Evolutionary conservation across 1,140 invertebrate species (phyloP).

Genomic region (Aporrectodea caliginosa): DNA sequence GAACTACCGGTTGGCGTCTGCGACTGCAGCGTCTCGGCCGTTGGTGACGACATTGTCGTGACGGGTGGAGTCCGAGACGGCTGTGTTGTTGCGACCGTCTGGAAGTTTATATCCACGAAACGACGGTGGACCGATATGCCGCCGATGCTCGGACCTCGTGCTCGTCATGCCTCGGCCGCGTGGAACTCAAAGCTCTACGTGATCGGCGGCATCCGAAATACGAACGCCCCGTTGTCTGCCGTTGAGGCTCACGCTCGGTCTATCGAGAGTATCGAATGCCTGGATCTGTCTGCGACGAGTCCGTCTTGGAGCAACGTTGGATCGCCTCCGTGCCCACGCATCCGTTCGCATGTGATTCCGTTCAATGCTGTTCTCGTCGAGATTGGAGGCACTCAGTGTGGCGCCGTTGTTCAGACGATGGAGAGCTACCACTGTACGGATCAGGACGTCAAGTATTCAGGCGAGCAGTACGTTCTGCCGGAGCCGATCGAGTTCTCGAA

Average conservation of each 20-base stretch:
- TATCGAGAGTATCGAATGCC: slow-evolving; percentile 47
- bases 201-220: slow-evolving; percentile 47
- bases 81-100: slow-evolving; percentile 45
- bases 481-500: slow-evolving; percentile 47
- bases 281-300: slow-evolving; percentile 39
- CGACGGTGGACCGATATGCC: slow-evolving; percentile 42
- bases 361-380: slow-evolving; percentile 47
- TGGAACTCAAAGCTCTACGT: slow-evolving; percentile 45
- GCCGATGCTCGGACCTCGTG: slow-evolving; percentile 45
- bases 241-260: slow-evolving; percentile 33
- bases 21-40: slow-evolving; percentile 44
- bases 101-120: slow-evolving; percentile 48
- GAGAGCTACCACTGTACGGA: slow-evolving; percentile 46
- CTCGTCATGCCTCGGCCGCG: slow-evolving; percentile 47
- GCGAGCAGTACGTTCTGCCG: slow-evolving; percentile 51
- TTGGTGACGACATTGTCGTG: slow-evolving; percentile 48
- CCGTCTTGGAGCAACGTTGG: slow-evolving; percentile 48
- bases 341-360: slow-evolving; percentile 45
- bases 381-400: slow-evolving; percentile 47
- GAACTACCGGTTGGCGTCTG: slow-evolving; percentile 45
- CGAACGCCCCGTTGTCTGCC: slow-evolving; percentile 37
- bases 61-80: slow-evolving; percentile 51
- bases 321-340: slow-evolving; percentile 45
- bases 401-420: slow-evolving; percentile 47
- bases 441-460: slow-evolving; percentile 40